Conservation (phyloP, 2,797 vertebrate species). For the Notoglanidium macrostoma region DNA sequence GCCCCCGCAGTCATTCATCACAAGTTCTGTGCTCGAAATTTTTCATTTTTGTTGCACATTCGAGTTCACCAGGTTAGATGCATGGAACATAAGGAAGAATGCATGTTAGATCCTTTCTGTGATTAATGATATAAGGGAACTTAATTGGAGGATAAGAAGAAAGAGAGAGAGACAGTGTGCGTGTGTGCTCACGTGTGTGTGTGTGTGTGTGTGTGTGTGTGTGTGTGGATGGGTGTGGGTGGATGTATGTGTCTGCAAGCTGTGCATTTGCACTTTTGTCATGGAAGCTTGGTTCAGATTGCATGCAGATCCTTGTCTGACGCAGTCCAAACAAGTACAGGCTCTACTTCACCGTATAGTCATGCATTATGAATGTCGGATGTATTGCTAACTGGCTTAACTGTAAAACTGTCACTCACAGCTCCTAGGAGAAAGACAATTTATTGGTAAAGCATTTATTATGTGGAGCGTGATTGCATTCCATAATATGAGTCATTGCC, state of each 20-base stretch:
- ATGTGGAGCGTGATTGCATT: background rate
- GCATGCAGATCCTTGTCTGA: constrained; percentile 22
- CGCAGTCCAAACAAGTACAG: constrained; percentile 29
- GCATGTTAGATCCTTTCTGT: background rate
- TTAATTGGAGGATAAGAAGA: background rate
- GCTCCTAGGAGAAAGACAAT: background rate
- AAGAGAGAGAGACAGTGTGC: background rate
- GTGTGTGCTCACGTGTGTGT: background rate
- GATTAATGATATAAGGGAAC: background rate
- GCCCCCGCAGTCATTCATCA: background rate
- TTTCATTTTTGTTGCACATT: background rate
- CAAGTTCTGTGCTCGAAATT: background rate
- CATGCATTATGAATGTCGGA: constrained; percentile 35
- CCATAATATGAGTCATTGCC: background rate
- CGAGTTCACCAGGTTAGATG: background rate
- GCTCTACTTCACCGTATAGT: constrained; percentile 15
- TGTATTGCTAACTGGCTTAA: constrained; percentile 22
- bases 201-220: background rate
- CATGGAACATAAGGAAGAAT: background rate
- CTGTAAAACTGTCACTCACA: constrained; percentile 27
- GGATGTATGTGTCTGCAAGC: background rate
- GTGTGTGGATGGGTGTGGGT: background rate
- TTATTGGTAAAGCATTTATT: constrained; percentile 13
- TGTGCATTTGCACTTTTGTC: background rate
- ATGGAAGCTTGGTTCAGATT: constrained; percentile 19